A percentile compares a stretch with the other conserved stretches of the same genome.
Evolutionary conservation across 2,888 invertebrate genomes (phyloP).

Genomic region (Thymelicus lineola): DNA sequence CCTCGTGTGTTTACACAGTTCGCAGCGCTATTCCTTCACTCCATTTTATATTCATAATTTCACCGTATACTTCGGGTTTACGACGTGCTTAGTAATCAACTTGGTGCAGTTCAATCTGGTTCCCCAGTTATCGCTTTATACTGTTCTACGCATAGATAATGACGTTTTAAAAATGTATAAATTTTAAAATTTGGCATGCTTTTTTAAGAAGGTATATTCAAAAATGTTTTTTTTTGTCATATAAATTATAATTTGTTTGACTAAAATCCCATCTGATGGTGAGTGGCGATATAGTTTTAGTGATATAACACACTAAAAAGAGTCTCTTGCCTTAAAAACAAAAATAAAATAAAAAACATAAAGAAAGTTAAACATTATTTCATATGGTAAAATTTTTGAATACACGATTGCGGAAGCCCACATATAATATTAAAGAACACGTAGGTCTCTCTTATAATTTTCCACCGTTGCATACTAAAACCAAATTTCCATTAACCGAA

Average conservation of each 20-base stretch:
- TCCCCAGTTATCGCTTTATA: slow-evolving; percentile 17
- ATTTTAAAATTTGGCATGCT: not conserved
- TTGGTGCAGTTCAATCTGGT: slow-evolving; percentile 48
- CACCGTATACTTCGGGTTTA: slow-evolving; percentile 54
- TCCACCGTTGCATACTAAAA: slow-evolving; percentile 69
- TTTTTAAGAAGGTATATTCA: too few species aligned
- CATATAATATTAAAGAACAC: slow-evolving; percentile 16
- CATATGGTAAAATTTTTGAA: not conserved
- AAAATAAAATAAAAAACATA: too few species aligned
- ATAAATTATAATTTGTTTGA: too few species aligned
- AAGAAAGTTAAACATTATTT: too few species aligned
- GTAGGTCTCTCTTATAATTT: slow-evolving; percentile 51
- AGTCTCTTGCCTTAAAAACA: too few species aligned
- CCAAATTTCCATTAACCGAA: slow-evolving; percentile 73
- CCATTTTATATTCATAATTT: slow-evolving; percentile 71
- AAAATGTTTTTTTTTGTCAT: too few species aligned
- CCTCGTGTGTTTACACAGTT: slow-evolving; percentile 34
- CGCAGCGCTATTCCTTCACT: slow-evolving; percentile 59
- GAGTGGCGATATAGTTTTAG: too few species aligned
- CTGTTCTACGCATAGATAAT: slow-evolving; percentile 10
- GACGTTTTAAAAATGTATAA: slow-evolving; percentile 25
- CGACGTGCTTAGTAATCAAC: slow-evolving; percentile 57
- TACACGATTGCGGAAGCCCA: not conserved
- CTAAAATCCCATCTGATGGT: too few species aligned
- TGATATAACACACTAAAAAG: too few species aligned